Percentiles rank a stretch among this genome's conserved stretches.
Evolutionary conservation across 1,140 invertebrate species (phyloP).

Genomic region (Ceratina japonica): DNA sequence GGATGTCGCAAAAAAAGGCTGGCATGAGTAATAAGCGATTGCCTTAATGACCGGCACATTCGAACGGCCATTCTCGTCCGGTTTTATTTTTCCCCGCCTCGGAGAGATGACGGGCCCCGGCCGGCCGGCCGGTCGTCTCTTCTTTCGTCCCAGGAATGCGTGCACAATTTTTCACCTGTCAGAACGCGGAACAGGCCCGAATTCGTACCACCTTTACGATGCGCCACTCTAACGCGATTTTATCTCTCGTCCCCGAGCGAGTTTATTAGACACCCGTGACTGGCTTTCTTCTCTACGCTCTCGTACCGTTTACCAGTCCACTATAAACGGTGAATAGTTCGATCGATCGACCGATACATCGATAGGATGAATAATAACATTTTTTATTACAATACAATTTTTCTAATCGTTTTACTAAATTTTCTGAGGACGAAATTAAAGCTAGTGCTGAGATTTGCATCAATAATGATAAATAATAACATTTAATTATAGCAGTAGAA

Average conservation of each 20-base stretch:
- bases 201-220: not conserved
- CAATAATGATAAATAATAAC: too few species aligned
- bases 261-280: not conserved
- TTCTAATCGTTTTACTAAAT: too few species aligned
- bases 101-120: not conserved
- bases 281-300: not conserved
- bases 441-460: too few species aligned
- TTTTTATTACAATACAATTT: too few species aligned
- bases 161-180: conserved; percentile 49
- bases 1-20: conserved; percentile 35
- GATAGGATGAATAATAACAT: too few species aligned
- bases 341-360: too few species aligned
- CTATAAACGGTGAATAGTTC: too few species aligned
- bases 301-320: too few species aligned
- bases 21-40: conserved; percentile 39
- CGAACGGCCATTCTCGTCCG: conserved; percentile 4
- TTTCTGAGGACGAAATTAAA: too few species aligned
- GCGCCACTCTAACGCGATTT: not conserved
- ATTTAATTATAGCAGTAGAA: too few species aligned
- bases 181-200: conserved; percentile 39
- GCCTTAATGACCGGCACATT: conserved; percentile 40
- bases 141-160: conserved; percentile 31
- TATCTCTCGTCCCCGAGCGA: not conserved
- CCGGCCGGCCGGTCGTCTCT: conserved; percentile 4
- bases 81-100: not conserved